Conservation (phyloP, 2,888 invertebrate species). For the Mesorhabditis belari region DNA sequence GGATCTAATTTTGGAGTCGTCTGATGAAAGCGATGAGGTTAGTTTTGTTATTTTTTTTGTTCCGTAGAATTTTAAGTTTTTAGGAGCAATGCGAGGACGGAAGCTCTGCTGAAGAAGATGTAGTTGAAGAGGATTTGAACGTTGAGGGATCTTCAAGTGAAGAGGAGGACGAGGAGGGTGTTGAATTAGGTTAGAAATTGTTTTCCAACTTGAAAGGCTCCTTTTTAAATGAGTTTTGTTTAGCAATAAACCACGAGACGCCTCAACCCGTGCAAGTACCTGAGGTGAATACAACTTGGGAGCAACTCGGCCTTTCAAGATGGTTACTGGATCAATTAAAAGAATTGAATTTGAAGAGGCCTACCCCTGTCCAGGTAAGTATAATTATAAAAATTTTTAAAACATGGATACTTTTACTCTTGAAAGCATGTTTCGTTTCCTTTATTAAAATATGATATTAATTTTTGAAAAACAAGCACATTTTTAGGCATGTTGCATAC, state of each 20-base stretch:
- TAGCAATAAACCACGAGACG: background rate
- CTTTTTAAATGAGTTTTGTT: background rate
- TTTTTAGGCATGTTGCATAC: slow-evolving; percentile 44
- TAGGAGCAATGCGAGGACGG: slow-evolving; percentile 2
- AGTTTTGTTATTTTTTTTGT: background rate
- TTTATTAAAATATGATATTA: background rate
- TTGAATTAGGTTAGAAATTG: background rate
- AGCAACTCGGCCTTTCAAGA: slow-evolving; percentile 32
- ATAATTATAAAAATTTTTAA: background rate
- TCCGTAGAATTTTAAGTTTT: background rate
- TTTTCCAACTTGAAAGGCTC: background rate
- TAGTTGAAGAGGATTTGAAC: slow-evolving; percentile 3
- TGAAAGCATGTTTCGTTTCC: background rate
- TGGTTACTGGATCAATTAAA: slow-evolving; percentile 46
- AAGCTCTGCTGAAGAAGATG: slow-evolving; percentile 7
- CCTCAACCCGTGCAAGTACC: background rate
- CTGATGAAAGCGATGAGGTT: background rate
- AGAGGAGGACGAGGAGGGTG: slow-evolving; percentile 6
- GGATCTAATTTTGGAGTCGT: no score
- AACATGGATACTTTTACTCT: background rate
- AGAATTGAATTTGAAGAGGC: slow-evolving; percentile 31
- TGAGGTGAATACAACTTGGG: slow-evolving; percentile 17
- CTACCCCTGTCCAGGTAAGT: slow-evolving; percentile 45
- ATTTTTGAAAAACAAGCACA: background rate
- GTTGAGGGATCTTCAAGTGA: slow-evolving; percentile 14